These are phyloP conservation scores for Heliconius himera DNA, from an alignment of 1,140 invertebrate species.

Conservation along the genomic window DNA sequence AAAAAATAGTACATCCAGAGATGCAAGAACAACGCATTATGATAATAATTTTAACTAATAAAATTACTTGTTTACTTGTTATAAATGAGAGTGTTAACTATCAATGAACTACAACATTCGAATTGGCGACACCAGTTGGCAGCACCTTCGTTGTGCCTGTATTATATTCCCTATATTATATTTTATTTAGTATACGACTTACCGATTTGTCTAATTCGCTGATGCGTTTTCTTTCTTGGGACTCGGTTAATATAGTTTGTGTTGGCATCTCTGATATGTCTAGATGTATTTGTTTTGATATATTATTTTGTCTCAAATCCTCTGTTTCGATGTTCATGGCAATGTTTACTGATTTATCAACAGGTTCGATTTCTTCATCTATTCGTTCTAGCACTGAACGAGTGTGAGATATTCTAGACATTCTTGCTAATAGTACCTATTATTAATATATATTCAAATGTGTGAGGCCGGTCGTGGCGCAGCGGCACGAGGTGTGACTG, in stretches of 20 bases:
- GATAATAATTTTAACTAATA: no score
- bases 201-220: constrained; percentile 37
- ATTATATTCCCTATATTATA: no score
- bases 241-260: constrained; percentile 48
- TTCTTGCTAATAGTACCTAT: neutral
- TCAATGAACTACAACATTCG: no score
- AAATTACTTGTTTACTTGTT: no score
- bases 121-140: no score
- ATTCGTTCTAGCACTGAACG: constrained; percentile 25
- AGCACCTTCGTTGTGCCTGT: no score
- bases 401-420: neutral
- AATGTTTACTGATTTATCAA: neutral
- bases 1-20: no score
- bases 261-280: constrained; percentile 53
- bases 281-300: constrained; percentile 14
- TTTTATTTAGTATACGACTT: constrained; percentile 15
- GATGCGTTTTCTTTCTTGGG: constrained; percentile 44
- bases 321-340: constrained; percentile 22
- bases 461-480: no score
- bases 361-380: constrained; percentile 41
- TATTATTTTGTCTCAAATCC: constrained; percentile 15
- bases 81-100: no score
- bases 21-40: no score
- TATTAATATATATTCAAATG: no score
- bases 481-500: no score